Evolutionary conservation across 1,140 invertebrate genomes (phyloP).

Genomic region (Drosophila simulans): DNA sequence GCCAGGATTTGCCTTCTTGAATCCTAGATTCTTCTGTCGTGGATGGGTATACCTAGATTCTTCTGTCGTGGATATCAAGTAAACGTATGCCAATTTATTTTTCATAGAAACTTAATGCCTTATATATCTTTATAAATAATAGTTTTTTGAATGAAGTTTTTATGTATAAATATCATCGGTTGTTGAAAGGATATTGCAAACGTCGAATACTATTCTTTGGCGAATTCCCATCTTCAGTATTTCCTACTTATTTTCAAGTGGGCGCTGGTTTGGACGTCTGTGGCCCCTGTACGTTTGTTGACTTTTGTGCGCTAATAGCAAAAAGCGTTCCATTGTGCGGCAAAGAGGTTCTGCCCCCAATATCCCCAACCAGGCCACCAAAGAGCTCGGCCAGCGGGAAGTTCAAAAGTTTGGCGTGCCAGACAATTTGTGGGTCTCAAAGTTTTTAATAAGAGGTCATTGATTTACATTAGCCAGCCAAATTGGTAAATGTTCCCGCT

Average conservation of each 20-base stretch:
- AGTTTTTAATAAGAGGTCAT: constrained; percentile 82
- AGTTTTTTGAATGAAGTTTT: too few relatives aligned
- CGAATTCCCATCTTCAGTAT: constrained; percentile 22
- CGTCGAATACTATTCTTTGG: not conserved
- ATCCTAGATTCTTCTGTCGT: not conserved
- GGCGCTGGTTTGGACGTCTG: constrained; percentile 37
- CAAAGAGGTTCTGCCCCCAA: constrained; percentile 24
- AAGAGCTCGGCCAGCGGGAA: constrained; percentile 35
- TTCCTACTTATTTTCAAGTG: constrained; percentile 55
- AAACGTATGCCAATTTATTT: too few relatives aligned
- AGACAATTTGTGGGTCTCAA: constrained; percentile 75
- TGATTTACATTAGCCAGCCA: constrained; percentile 71
- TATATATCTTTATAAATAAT: not conserved
- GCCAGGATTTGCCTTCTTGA: constrained; percentile 26
- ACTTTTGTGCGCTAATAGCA: constrained; percentile 79
- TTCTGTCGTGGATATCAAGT: too few relatives aligned
- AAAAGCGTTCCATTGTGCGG: constrained; percentile 66
- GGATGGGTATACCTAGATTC: constrained; percentile 14
- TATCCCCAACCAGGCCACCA: not conserved
- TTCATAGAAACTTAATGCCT: not conserved
- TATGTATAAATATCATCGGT: not conserved
- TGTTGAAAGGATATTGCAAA: not conserved
- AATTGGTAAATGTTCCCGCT: constrained; percentile 48
- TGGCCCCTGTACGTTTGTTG: constrained; percentile 59
- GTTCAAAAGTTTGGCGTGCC: constrained; percentile 68